Conservation (phyloP, 2,888 invertebrate species). For the Chamaedrilus cognettii region DNA sequence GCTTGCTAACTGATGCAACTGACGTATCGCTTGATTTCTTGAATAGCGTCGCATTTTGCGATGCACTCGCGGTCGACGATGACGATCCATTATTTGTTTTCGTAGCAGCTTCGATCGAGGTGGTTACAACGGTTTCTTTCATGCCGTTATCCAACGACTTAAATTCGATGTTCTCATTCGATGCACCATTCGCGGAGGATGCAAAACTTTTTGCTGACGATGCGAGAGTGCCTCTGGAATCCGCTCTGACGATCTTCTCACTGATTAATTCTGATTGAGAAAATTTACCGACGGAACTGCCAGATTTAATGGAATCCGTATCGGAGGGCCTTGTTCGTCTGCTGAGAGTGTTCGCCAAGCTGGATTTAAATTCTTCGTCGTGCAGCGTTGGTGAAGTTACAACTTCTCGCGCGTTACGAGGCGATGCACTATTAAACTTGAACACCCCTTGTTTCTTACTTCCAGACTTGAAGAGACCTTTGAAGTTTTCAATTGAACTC, state of each 20-base stretch:
- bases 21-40: no score
- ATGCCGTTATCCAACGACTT: no score
- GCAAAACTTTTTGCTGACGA: not conserved
- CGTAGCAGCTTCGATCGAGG: no score
- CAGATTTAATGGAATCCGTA: not conserved
- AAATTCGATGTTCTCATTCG: no score
- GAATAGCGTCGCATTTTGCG: no score
- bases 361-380: constrained; percentile 12
- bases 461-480: no score
- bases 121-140: no score
- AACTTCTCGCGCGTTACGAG: not conserved
- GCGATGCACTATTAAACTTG: constrained; percentile 10
- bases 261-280: not conserved
- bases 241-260: not conserved
- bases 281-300: not conserved
- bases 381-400: constrained; percentile 6
- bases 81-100: no score
- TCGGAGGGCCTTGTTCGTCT: constrained; percentile 4
- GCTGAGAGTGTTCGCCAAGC: constrained; percentile 7
- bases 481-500: not conserved
- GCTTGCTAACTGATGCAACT: no score
- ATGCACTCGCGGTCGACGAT: no score
- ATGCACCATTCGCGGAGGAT: not conserved
- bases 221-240: no score
- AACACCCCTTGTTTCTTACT: constrained; percentile 9